Percentiles rank a stretch among this genome's conserved stretches.
These are phyloP conservation scores for Salminus brasiliensis DNA, from an alignment of 2,113 vertebrate species.

Conservation along the genomic window DNA sequence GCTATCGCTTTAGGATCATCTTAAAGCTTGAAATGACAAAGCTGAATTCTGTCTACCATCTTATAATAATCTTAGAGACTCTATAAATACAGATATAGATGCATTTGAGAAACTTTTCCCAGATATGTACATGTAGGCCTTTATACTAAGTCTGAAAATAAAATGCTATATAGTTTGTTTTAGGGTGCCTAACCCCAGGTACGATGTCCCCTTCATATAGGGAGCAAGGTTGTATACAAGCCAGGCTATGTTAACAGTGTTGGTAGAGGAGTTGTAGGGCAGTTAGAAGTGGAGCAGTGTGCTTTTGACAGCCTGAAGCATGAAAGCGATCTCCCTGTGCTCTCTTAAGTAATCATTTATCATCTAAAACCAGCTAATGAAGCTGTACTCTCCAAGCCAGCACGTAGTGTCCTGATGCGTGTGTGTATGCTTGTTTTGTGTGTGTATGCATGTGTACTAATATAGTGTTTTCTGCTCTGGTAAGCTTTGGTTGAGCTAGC, in stretches of 20 bases:
- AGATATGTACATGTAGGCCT: too few species aligned
- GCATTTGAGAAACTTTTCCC: too few species aligned
- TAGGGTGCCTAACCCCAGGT: not conserved
- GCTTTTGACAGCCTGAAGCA: conserved; percentile 9
- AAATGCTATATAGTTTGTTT: not conserved
- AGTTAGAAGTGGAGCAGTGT: not conserved
- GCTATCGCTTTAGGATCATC: not conserved
- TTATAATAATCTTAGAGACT: too few species aligned
- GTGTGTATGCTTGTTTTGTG: not conserved
- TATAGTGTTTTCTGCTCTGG: not conserved
- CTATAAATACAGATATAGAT: too few species aligned
- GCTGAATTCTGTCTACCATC: too few species aligned
- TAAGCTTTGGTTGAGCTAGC: conserved; percentile 13
- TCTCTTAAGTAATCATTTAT: conserved; percentile 38
- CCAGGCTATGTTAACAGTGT: not conserved
- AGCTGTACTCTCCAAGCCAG: conserved; percentile 27
- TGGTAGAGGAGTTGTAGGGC: not conserved
- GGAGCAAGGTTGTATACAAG: not conserved
- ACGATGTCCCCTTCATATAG: not conserved
- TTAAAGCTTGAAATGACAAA: too few species aligned
- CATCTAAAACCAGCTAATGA: conserved; percentile 45
- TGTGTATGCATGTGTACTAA: not conserved
- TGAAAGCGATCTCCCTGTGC: conserved; percentile 12
- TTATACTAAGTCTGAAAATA: too few species aligned
- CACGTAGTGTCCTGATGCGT: conserved; percentile 22